A percentile compares a stretch with the other conserved stretches of the same genome.
These are phyloP conservation scores for Rhinophrynus dorsalis DNA, from an alignment of 2,797 vertebrate genomes.

Conservation along the genomic window DNA sequence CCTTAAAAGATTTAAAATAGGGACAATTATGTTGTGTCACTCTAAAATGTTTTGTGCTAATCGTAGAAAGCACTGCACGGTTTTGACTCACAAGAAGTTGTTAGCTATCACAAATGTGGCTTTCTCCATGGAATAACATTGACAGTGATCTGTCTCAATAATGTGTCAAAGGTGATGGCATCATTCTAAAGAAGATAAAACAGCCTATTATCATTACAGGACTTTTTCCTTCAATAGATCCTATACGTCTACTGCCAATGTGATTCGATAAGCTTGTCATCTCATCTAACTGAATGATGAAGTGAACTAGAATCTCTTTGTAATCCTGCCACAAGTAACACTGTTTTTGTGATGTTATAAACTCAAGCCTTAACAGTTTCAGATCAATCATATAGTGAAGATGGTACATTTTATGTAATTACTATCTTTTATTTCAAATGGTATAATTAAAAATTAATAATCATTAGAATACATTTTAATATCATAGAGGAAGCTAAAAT, in stretches of 20 bases:
- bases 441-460: no score
- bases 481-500: no score
- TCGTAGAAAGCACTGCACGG: not conserved
- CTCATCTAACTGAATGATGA: conserved; percentile 16
- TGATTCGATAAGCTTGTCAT: conserved; percentile 35
- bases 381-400: no score
- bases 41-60: not conserved
- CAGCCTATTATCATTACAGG: conserved; percentile 24
- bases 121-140: not conserved
- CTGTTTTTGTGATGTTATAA: not conserved
- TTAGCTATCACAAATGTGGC: not conserved
- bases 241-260: conserved; percentile 10
- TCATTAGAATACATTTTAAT: no score
- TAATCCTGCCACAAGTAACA: conserved; percentile 2
- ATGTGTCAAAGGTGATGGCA: conserved; percentile 42
- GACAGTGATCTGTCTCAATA: conserved; percentile 32
- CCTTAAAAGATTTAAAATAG: no score
- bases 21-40: not conserved
- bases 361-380: no score
- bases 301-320: not conserved
- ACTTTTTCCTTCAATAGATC: conserved; percentile 1
- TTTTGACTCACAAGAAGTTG: not conserved
- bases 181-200: conserved; percentile 42
- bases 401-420: no score
- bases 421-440: no score